Base-by-base conservation (phyloP, 2,888 invertebrate species). In the Autographa gamma region DNA sequence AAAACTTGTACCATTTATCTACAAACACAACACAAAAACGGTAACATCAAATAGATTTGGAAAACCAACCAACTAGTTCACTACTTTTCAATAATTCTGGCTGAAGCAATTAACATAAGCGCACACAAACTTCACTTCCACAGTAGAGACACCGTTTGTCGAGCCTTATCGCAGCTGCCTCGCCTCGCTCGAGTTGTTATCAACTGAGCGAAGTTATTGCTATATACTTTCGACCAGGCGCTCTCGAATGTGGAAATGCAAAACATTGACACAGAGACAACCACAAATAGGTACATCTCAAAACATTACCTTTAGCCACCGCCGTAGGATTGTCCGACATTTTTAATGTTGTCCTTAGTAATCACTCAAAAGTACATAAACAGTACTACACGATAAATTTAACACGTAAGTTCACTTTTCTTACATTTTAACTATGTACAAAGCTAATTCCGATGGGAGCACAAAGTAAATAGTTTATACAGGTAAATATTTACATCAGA, bases 251-350 rank as follows among this genome's bases (percentile, higher is more conserved):
- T 32, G 61, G 16, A 64, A 75, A 77, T 61, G 34, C 2, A 16
- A 65, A 71, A 71, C 61, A 74, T 54, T 32, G 8, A 67, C 9
- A 41, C 31, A 63, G 32, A n/a, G 0, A 60, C 8, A 34, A 64
- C 62, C 52, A 76, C 31, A 66, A 2, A 54, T 66, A 25, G 25
- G 3, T 25, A 72, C 48, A n/a, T 48, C 60, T 62, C 18, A 74
- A 67, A 69, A 67, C 76, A 77, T 89, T 92, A 93, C 93, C 93
- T 91, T 91, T 89, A 66, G 90, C 84, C 59, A 92, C 90, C 74
- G 93, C 86, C 25, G 92, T 86, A 60, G 92, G 91, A 78, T 91
- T 88, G 73, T 87, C 87, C 65, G 93, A 91, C 93, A 93, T 93
- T 62, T 81, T 86, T 68, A 63, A 65, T 70, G 76, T 72, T 76